Conservation (phyloP, 2,888 invertebrate genomes). For the Ditylenchus weischeri region DNA sequence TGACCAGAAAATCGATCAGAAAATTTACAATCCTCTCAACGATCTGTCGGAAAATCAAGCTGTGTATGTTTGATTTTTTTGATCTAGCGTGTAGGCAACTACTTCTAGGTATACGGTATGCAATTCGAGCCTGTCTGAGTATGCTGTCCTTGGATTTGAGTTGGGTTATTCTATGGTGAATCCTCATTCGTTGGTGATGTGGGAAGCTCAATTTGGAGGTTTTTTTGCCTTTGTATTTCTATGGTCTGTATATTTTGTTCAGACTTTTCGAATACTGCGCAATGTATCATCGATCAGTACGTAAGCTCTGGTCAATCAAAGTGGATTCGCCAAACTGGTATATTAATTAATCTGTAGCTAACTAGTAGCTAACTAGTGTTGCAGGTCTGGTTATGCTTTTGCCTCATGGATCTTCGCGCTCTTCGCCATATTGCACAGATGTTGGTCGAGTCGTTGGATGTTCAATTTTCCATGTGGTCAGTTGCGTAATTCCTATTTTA, state of each 20-base stretch:
- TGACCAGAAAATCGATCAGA: conserved; percentile 92
- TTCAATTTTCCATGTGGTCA: no score
- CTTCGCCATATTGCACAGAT: no score
- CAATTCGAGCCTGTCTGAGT: conserved; percentile 97
- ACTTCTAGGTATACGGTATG: conserved; percentile 75
- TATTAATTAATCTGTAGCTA: not conserved
- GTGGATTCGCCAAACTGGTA: conserved; percentile 71
- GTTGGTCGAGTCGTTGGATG: no score
- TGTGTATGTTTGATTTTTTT: conserved; percentile 64
- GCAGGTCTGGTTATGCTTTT: conserved; percentile 82
- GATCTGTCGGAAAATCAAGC: conserved; percentile 83
- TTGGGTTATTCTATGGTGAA: conserved; percentile 96
- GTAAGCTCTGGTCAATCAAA: conserved; percentile 80
- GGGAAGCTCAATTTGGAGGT: conserved; percentile 97
- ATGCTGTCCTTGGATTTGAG: conserved; percentile 88
- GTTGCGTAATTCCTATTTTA: no score
- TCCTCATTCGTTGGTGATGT: conserved; percentile 89
- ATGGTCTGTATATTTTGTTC: conserved; percentile 73
- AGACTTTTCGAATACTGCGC: conserved; percentile 77
- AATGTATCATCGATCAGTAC: conserved; percentile 76
- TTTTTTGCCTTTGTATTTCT: conserved; percentile 67
- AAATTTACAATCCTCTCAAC: conserved; percentile 75
- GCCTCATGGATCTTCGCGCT: conserved; percentile 98
- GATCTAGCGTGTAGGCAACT: no score
- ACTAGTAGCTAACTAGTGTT: conserved; percentile 68